Evolutionary conservation across 2,113 vertebrate species (phyloP), one percentile per base, ranked within the genome.

Genomic region (Apaloderma vittatum): DNA sequence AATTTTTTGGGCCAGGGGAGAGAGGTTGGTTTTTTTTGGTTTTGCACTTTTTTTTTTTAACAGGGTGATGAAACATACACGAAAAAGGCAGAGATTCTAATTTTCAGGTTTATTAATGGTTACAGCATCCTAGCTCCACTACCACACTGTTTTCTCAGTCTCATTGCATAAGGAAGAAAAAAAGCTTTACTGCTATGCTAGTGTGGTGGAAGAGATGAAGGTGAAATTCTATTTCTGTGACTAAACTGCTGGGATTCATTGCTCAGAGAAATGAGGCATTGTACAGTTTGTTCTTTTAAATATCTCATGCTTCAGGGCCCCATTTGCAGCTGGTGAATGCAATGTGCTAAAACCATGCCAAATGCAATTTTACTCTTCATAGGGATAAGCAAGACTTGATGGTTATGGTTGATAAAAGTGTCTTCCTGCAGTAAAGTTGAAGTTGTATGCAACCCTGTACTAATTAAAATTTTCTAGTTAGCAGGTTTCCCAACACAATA

Each of bases 201-300:
- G 52, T 11, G 20, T 59, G 55, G 80, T 74, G 29, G 66, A 92
- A 94, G 49, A 91, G 73, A 88, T 29, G 92, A 95, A 97, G 91
- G 88, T 94, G 61, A 94, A 94, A 91, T 87, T 94, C 82, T 94
- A 29, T 91, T 97, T 95, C 94, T 77, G 70, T 66, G 86, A 96
- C 93, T 94, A 93, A 97, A 92, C 91, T 91, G 79, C 86, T 91
- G 80, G 81, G 83, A 94, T 93, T 91, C 77, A 61, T 86, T 91
- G 91, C 88, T 95, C 54, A 86, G 91, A 96, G 94, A 97, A 97
- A 94, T 66, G 70, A 95, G 91, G 80, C 91, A 95, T 66, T 86
- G 86, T 92, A 94, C 83, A 89, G 83, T 93, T 97, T 97, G 94
- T 92, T 97, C 94, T 85, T 94, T 97, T 96, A 94, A 94, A 58